These are phyloP conservation scores for Centruroides vittatus DNA, from an alignment of 1,140 invertebrate species.

Conservation along the genomic window DNA sequence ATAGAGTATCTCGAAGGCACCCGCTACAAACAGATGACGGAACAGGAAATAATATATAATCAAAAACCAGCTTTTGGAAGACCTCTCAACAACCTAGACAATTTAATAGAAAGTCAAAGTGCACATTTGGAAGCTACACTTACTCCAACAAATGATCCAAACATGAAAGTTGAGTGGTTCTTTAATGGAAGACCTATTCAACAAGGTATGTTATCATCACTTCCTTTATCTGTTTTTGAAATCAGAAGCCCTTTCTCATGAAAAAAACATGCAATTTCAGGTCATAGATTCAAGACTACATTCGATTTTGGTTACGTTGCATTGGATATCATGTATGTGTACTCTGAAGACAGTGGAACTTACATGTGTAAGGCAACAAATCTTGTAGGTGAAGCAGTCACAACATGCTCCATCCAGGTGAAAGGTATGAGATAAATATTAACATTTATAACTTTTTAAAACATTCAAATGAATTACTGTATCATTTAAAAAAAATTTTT, in stretches of 20 bases:
- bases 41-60: slow-evolving; percentile 54
- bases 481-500: neutral
- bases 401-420: slow-evolving; percentile 69
- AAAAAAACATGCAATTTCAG: slow-evolving; percentile 18
- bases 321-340: slow-evolving; percentile 39
- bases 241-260: no score
- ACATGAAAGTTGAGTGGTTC: slow-evolving; percentile 91
- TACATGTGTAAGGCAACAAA: slow-evolving; percentile 35
- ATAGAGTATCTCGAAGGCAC: slow-evolving; percentile 83
- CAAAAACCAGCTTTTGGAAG: slow-evolving; percentile 79
- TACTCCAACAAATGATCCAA: slow-evolving; percentile 86
- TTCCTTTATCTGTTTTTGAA: neutral
- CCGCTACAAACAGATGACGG: slow-evolving; percentile 49
- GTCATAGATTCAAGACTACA: slow-evolving; percentile 40
- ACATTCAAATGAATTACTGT: neutral
- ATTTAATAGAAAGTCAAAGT: slow-evolving; percentile 68
- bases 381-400: slow-evolving; percentile 44
- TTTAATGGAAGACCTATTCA: slow-evolving; percentile 78
- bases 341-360: slow-evolving; percentile 31
- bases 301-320: slow-evolving; percentile 42
- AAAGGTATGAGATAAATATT: slow-evolving; percentile 41
- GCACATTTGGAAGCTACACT: slow-evolving; percentile 88
- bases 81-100: slow-evolving; percentile 66
- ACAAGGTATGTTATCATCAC: slow-evolving; percentile 39
- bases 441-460: neutral